Percentiles rank a stretch among this genome's conserved stretches.
Evolutionary conservation across 2,113 vertebrate genomes (phyloP).

Genomic region (Nycticebus coucang): DNA sequence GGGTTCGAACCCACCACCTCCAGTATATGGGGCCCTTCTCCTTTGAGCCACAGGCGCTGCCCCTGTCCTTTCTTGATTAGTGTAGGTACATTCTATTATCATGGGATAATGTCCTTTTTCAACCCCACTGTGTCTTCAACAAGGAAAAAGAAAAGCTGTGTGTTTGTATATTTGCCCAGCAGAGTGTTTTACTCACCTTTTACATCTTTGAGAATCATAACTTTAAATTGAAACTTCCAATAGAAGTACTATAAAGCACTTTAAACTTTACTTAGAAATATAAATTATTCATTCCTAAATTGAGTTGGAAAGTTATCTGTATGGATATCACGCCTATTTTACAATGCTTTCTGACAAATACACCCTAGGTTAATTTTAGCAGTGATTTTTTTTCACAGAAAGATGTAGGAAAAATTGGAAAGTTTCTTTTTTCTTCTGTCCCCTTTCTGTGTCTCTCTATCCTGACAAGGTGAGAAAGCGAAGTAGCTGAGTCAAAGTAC

Average conservation of each 20-base stretch:
- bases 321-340: slow-evolving; percentile 69
- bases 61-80: not conserved
- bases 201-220: slow-evolving; percentile 77
- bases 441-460: not conserved
- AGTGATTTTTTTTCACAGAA: not conserved
- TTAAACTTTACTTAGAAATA: slow-evolving; percentile 81
- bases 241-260: slow-evolving; percentile 61
- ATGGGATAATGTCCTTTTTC: slow-evolving; percentile 6
- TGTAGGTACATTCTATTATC: not conserved
- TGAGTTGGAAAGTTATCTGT: slow-evolving; percentile 80
- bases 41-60: too few species aligned
- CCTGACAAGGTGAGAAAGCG: not conserved
- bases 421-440: not conserved
- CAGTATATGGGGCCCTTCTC: too few species aligned
- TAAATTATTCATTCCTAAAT: slow-evolving; percentile 83
- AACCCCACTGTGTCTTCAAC: slow-evolving; percentile 42
- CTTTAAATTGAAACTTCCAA: slow-evolving; percentile 73
- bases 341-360: not conserved
- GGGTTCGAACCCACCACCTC: too few species aligned
- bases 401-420: not conserved
- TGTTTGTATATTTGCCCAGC: slow-evolving; percentile 79
- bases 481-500: not conserved
- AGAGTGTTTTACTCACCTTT: slow-evolving; percentile 74
- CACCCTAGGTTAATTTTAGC: slow-evolving; percentile 9
- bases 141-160: slow-evolving; percentile 66